Evolutionary conservation across 2,113 vertebrate genomes (phyloP).

Genomic region (Alectura lathami): DNA sequence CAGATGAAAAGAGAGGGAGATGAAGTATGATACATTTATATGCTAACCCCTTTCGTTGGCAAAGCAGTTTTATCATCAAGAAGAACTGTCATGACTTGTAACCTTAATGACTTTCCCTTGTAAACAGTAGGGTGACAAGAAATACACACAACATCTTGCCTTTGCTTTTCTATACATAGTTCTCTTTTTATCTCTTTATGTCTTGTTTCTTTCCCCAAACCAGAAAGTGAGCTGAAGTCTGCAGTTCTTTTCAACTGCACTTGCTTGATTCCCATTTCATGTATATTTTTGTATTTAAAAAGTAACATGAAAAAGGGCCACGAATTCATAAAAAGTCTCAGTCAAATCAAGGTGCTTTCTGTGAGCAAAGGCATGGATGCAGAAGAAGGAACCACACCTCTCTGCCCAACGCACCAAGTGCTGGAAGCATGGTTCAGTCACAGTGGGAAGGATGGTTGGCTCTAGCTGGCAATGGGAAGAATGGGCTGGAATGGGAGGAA

Average conservation of each 20-base stretch:
- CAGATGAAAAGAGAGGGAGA: not conserved
- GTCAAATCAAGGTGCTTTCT: not conserved
- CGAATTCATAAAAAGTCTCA: not conserved
- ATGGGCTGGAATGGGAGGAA: too few species aligned
- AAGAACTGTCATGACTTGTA: not conserved
- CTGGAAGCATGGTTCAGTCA: not conserved
- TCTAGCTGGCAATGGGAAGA: not conserved
- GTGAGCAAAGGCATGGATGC: not conserved
- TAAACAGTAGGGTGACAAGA: conserved; percentile 22
- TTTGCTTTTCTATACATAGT: not conserved
- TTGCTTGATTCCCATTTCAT: not conserved
- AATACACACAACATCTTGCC: not conserved
- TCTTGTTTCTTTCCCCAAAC: not conserved
- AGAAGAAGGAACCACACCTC: not conserved
- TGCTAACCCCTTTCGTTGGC: conserved; percentile 22
- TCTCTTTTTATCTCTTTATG: not conserved
- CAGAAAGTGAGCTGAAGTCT: not conserved
- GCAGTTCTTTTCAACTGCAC: not conserved
- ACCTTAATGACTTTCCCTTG: conserved; percentile 1
- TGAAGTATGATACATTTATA: conserved; percentile 7
- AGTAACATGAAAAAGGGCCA: not conserved
- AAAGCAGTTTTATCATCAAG: conserved; percentile 37
- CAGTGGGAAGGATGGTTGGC: not conserved
- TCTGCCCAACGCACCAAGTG: not conserved
- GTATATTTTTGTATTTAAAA: not conserved